Evolutionary conservation across 1,140 invertebrate species (phyloP).

Genomic region (Danaus plexippus): DNA sequence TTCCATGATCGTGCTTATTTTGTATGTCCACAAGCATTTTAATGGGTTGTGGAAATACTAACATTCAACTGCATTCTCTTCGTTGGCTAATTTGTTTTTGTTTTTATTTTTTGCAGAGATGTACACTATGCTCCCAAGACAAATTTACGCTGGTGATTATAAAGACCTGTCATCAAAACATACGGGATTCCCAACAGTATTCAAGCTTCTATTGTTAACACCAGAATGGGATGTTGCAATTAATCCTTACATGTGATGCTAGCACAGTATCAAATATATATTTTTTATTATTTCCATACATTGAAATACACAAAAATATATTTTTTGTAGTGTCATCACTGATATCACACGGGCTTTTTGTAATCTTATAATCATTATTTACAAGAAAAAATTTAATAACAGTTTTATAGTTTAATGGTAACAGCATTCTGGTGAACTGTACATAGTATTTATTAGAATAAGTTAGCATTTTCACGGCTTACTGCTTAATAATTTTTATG

Average conservation of each 20-base stretch:
- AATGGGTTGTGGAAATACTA: not conserved
- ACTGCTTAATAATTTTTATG: conserved; percentile 61
- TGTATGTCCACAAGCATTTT: conserved; percentile 33
- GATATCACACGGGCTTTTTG: no score
- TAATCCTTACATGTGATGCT: no score
- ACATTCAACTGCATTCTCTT: no score
- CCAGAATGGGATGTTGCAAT: conserved; percentile 56
- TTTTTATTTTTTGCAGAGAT: conserved; percentile 56
- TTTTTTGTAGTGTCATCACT: no score
- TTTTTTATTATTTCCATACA: no score
- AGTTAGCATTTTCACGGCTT: conserved; percentile 63
- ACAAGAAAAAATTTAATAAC: no score
- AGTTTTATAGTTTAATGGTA: no score
- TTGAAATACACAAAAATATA: no score
- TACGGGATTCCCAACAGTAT: conserved; percentile 42
- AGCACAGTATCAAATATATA: no score
- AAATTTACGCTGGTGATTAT: conserved; percentile 42
- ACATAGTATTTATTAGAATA: conserved; percentile 69
- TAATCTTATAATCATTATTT: no score
- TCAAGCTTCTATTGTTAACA: conserved; percentile 59
- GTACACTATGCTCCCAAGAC: conserved; percentile 59
- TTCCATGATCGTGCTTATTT: conserved; percentile 16
- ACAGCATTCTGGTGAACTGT: conserved; percentile 63
- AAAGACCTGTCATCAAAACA: conserved; percentile 21
- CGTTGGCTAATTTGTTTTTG: not conserved